Evolutionary conservation across 2,888 invertebrate species (phyloP), one percentile per base, ranked within the genome.

Genomic region (Polymixis flavicincta): DNA sequence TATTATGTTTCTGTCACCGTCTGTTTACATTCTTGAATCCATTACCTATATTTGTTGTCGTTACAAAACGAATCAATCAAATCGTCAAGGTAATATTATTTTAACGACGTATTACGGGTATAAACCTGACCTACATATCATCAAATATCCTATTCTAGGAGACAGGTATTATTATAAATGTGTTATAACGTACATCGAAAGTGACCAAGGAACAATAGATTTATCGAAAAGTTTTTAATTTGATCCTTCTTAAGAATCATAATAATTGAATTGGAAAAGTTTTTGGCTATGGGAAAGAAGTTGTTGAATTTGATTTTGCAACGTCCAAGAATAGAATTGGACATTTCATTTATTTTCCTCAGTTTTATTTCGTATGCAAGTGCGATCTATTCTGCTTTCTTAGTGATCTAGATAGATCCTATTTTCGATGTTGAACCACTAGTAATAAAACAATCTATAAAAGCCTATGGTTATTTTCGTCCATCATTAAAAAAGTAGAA

Each of bases 31-130:
- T 73, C 57, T 42, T 59, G 22, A 52, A 9, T 61, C 55, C 54
- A 70, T 70, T 70, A 66, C 55, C 14, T 78, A 54, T 65, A 65
- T 67, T 61, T 76, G 71, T 65, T 55, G 57, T 63, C 50, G 71
- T 70, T 37, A 76, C 52, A 85, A 72, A 76, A 71, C 45, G 50
- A 60, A 82, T 82, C 82, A 82, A 82, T 82, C 77, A 80, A 82
- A 55, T 60, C 32, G 61, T 84, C 54, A 68, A 61, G 50, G 60
- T 66, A 63, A 81, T 59, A n/a, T 60, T 48, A 48, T 17, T 1
- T 48, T 48, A 1, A 17, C 48, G 48, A 48, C 17, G 0, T 48
- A 17, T 48, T 48, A 17, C 48, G 4, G 6, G 5, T 48, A 48
- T 48, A 48, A 13, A 48, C 17, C 19, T 45, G 42, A 45, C 52